These are phyloP conservation scores for Pheosia tremula DNA, from an alignment of 2,888 invertebrate genomes.

Conservation along the genomic window DNA sequence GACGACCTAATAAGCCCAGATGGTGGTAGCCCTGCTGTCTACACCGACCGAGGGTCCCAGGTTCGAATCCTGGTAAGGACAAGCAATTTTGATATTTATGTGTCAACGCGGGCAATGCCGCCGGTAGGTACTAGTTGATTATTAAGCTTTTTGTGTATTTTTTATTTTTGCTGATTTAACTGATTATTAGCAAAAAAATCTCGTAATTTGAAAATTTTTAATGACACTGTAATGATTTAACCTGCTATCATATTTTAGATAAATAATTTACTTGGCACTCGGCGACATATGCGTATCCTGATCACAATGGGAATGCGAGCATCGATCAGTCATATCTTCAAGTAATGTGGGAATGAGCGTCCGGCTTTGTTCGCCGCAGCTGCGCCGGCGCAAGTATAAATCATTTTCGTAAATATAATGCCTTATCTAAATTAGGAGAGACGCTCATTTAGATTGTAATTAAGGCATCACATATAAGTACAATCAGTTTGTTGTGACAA, in stretches of 20 bases:
- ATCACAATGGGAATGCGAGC: slow-evolving; percentile 48
- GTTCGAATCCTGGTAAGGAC: too few species aligned
- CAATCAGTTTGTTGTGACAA: too few species aligned
- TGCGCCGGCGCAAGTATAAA: slow-evolving; percentile 67
- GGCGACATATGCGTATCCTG: slow-evolving; percentile 32
- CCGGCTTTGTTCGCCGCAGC: slow-evolving; percentile 62
- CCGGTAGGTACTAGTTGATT: too few species aligned
- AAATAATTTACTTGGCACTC: slow-evolving; percentile 23
- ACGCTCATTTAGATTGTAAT: slow-evolving; percentile 52
- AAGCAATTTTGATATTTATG: too few species aligned
- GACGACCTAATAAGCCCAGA: too few species aligned
- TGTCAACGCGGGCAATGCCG: too few species aligned
- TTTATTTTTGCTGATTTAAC: too few species aligned
- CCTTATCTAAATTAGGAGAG: slow-evolving; percentile 62
- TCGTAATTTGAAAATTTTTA: too few species aligned
- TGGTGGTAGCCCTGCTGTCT: too few species aligned
- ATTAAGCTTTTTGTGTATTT: too few species aligned
- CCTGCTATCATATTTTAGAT: not conserved
- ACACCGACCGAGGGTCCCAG: too few species aligned
- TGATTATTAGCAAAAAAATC: too few species aligned
- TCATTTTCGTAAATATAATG: slow-evolving; percentile 64
- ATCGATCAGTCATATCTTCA: slow-evolving; percentile 72
- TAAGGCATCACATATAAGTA: not conserved
- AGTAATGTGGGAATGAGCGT: slow-evolving; percentile 73
- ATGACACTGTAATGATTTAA: not conserved